Evolutionary conservation across 2,888 invertebrate genomes (phyloP), one percentile per base, ranked within the genome.

Genomic region (Apodemia zela): DNA sequence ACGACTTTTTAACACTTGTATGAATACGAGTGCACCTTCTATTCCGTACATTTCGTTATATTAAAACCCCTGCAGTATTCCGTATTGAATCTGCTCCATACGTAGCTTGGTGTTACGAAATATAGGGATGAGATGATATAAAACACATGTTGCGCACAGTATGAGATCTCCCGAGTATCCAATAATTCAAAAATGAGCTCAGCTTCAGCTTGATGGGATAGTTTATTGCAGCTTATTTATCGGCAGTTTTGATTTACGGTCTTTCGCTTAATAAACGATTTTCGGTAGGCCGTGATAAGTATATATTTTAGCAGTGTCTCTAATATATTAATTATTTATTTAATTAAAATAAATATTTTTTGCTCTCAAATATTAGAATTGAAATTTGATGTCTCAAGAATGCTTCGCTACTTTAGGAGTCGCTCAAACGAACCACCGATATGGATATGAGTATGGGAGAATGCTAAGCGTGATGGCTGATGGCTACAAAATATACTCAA

Each of bases 1-100:
- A 85, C 85, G 80, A 84, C 81, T 86, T 84, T 84, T 84, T 85
- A 84, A 80, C 82, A 85, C 87, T 85, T 81, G 82, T 85, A 85
- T 84, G 87, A 85, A 80, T 78, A 77, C 78, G 77, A 71, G 63
- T 70, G 71, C 71, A 73, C 80, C 74, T 80, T 79, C 80, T 77
- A 81, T 83, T 79, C 76, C 79, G 75, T 80, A 77, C 80, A 79
- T 82, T 81, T 79, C 79, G 77, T 79, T 80, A 84, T 87, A 89
- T 88, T 88, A 87, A 85, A 88, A 76, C 77, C 72, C 78, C 72
- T 70, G 77, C 78, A 80, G 80, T 82, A 80, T 80, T 80, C 75
- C 79, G 78, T 84, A 85, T 88, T 86, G 87, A 87, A 88, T 89
- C 82, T 87, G 76, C 75, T 76, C 77, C 69, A 66, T 71, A 69